Evolutionary conservation across 2,797 vertebrate species (phyloP).

Genomic region (Pseudopleuronectes americanus): DNA sequence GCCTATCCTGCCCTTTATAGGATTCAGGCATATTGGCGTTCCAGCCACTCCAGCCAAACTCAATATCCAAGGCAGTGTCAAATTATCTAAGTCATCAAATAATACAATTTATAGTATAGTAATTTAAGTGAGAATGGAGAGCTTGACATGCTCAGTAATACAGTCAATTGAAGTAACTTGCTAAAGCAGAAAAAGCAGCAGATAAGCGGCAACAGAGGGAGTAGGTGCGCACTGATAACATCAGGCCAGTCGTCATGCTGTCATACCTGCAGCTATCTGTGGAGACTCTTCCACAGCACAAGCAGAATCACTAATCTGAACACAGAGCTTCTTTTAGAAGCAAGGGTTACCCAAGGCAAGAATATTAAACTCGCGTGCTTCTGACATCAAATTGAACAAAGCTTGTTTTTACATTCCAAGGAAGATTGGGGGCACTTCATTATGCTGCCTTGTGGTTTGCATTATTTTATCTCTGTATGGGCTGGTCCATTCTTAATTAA

Average conservation of each 20-base stretch:
- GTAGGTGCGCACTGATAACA: constrained; percentile 3
- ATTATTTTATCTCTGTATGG: neutral
- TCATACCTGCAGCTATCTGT: constrained; percentile 8
- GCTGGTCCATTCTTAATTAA: too few species aligned
- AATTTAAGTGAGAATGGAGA: neutral
- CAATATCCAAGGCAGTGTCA: too few species aligned
- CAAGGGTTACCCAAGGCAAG: neutral
- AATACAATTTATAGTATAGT: too few species aligned
- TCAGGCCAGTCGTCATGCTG: constrained; percentile 13
- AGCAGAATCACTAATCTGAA: constrained; percentile 4
- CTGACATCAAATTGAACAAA: neutral
- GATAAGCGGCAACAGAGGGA: constrained; percentile 7
- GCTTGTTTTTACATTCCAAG: neutral
- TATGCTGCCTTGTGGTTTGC: neutral
- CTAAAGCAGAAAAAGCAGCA: neutral
- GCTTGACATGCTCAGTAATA: neutral
- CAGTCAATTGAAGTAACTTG: neutral
- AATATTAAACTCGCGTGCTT: neutral
- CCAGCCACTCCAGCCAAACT: too few species aligned
- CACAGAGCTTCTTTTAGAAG: constrained; percentile 13
- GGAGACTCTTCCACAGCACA: constrained; percentile 1
- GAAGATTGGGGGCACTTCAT: neutral
- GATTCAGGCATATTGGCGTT: too few species aligned
- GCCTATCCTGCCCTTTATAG: too few species aligned
- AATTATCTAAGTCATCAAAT: too few species aligned